phyloP scores from a whole-genome alignment of 1,140 invertebrate genomes.

The Lepidurus arcticus region DNA sequence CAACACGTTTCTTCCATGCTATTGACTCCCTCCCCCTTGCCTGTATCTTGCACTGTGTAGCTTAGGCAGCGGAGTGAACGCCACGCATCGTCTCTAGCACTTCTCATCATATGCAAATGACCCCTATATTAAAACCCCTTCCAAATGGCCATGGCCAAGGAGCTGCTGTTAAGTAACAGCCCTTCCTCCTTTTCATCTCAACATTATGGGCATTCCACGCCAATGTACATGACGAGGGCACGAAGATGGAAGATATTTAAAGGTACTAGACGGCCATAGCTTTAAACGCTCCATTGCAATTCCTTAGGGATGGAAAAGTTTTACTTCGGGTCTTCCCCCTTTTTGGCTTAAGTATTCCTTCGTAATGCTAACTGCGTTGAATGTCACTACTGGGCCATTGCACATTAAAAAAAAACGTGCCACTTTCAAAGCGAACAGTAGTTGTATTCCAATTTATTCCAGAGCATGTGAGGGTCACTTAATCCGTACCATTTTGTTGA shows the following conservation, averaged over 20 bases:
- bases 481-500: not conserved
- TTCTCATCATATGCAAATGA: slow-evolving; percentile 22
- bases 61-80: not conserved
- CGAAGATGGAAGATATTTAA: not conserved
- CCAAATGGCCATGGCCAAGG: not conserved
- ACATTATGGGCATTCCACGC: not conserved
- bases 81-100: not conserved
- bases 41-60: not conserved
- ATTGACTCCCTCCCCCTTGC: not conserved
- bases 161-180: slow-evolving; percentile 8
- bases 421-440: too few species aligned
- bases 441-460: not conserved
- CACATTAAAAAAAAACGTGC: too few species aligned
- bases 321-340: not conserved
- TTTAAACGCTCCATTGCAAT: not conserved
- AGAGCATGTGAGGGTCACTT: not conserved
- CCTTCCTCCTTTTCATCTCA: not conserved
- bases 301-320: not conserved
- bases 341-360: too few species aligned
- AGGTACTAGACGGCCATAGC: not conserved
- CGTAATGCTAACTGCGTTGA: too few species aligned
- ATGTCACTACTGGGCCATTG: too few species aligned
- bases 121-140: not conserved
- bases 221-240: not conserved
- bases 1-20: slow-evolving; percentile 14